A percentile compares a stretch with the other conserved stretches of the same genome.
phyloP scores from a whole-genome alignment of 2,797 vertebrate genomes.

The Mus spretus region DNA sequence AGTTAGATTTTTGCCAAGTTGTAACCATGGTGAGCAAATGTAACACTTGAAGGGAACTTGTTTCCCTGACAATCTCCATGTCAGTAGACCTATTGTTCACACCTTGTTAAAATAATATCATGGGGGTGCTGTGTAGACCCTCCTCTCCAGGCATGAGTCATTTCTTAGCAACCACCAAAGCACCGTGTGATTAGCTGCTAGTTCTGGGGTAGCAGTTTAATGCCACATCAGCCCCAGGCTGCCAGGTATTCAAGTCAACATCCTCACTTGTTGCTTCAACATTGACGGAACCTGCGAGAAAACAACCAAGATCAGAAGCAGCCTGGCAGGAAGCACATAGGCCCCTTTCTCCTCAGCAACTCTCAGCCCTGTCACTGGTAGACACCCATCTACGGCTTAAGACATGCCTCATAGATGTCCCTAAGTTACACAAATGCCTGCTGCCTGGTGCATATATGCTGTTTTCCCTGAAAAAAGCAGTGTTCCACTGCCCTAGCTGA shows the following conservation, averaged over 20 bases:
- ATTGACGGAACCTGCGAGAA: accelerated
- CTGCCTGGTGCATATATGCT: accelerated
- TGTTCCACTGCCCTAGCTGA: accelerated
- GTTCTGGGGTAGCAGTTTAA: background rate
- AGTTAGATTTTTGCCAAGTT: background rate
- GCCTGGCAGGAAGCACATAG: background rate
- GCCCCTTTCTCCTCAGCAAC: accelerated
- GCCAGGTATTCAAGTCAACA: accelerated
- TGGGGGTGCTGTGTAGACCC: background rate
- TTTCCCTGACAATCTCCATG: background rate
- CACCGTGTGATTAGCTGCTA: accelerated
- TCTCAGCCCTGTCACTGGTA: too few species aligned
- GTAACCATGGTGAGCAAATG: slow-evolving; percentile 6
- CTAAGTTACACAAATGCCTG: accelerated
- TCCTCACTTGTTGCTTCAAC: background rate
- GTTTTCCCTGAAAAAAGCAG: accelerated
- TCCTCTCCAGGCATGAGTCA: background rate
- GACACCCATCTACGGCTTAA: background rate
- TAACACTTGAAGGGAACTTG: background rate
- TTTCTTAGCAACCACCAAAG: background rate
- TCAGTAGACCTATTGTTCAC: background rate
- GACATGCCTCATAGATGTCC: accelerated
- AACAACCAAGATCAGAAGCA: background rate
- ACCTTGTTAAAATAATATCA: background rate
- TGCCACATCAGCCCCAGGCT: accelerated